Evolutionary conservation across 1,140 invertebrate genomes (phyloP).

Genomic region (Lamellibrachia luymesi): DNA sequence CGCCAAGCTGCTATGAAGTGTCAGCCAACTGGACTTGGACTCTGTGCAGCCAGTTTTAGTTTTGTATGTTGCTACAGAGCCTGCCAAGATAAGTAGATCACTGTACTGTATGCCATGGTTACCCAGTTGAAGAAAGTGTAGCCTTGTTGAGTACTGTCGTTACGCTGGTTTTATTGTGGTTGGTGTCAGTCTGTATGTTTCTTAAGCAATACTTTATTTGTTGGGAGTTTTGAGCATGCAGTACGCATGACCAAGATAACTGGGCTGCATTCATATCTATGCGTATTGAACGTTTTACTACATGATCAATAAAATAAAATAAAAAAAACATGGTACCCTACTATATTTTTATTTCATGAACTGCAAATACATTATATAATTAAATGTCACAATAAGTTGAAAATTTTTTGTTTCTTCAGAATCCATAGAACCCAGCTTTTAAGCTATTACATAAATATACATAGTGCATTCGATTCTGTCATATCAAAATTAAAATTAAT

Average conservation of each 20-base stretch:
- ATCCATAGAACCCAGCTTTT: no score
- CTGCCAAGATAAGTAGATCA: neutral
- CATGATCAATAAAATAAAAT: neutral
- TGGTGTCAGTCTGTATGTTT: neutral
- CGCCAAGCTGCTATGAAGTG: neutral
- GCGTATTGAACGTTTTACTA: neutral
- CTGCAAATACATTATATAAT: neutral
- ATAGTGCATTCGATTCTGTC: no score
- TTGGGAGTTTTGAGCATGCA: neutral
- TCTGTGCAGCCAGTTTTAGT: neutral
- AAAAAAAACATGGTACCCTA: neutral
- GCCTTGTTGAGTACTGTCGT: no score
- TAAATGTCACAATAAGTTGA: no score
- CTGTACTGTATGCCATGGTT: neutral
- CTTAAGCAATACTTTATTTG: neutral
- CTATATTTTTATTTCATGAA: neutral
- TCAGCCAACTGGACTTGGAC: neutral
- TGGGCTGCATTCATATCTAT: neutral
- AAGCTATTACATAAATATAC: no score
- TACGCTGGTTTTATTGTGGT: neutral
- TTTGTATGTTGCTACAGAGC: neutral
- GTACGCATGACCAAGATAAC: neutral
- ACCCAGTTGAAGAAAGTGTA: neutral
- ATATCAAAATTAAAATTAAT: no score
- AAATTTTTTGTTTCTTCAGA: no score